Evolutionary conservation across 2,113 vertebrate species (phyloP).

Genomic region (Pipra filicauda): DNA sequence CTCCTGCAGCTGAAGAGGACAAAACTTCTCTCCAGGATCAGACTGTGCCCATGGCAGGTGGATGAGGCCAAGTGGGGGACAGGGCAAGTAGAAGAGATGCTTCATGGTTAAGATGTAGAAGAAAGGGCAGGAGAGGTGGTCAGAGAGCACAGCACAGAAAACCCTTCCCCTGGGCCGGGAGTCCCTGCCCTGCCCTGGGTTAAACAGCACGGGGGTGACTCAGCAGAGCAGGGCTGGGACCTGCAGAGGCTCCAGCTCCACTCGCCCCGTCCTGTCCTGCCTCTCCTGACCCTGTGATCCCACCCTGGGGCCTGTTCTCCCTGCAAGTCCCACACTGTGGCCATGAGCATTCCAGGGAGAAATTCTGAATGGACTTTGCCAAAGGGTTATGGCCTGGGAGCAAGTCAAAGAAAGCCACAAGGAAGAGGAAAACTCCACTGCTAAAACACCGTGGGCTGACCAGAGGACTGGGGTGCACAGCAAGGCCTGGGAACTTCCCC

Average conservation of each 20-base stretch:
- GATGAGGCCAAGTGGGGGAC: background rate
- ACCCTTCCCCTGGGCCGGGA: background rate
- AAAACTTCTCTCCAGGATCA: background rate
- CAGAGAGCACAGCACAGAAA: background rate
- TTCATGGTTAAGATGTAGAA: background rate
- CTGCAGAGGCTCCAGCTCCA: background rate
- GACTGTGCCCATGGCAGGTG: background rate
- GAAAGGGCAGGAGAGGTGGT: background rate
- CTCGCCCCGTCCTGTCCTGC: background rate
- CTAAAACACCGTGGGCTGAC: background rate
- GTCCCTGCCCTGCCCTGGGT: accelerated
- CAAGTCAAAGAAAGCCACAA: background rate
- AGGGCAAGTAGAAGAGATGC: background rate
- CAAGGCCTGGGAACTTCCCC: background rate
- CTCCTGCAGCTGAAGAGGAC: background rate
- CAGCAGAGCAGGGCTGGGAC: background rate
- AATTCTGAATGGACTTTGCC: background rate
- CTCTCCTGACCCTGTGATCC: accelerated
- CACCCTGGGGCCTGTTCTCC: accelerated
- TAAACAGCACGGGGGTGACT: background rate
- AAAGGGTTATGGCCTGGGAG: background rate
- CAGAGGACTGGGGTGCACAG: background rate
- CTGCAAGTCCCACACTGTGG: background rate
- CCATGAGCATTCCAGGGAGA: background rate
- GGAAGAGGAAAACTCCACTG: background rate